Base-by-base conservation (phyloP, 2,888 invertebrate genomes). In the Papilio demoleus region DNA sequence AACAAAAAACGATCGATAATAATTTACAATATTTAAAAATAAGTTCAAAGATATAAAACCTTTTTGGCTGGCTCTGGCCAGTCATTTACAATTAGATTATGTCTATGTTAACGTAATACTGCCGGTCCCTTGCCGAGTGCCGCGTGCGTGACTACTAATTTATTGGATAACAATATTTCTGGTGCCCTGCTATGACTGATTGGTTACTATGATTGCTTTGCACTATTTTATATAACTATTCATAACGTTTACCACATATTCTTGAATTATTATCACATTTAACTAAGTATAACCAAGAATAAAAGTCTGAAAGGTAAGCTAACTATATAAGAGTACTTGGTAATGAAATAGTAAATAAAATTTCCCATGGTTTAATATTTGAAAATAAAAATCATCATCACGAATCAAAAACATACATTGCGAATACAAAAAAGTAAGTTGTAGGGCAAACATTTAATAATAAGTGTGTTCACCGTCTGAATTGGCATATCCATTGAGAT, bases 401-500 rank as follows among this genome's bases (percentile, higher is more conserved):
- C 4, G 22, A 8, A 63, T 50, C 47, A 3, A 47, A 31, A 65
- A 65, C 36, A 65, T 27, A 45, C 36, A 34, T 65, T 59, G 58
- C 22, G 17, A 24, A 34, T 36, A 59, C 17, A 34, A 22, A 67
- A n/a, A 61, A 38, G 9, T 12, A 34, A 31, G 64, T 47, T 45
- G 47, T 47, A 34, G 42, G 34, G 61, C 60, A 65, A 65, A 65
- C 34, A 60, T 64, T 58, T 64, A 69, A 69, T 65, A 73, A 70
- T 72, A 71, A 72, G 70, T 63, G 70, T 56, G 72, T 65, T 70
- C 80, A 83, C 81, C 81, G 83, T 85, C 81, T 75, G 79, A 86
- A 87, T 84, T 85, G 88, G 87, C 86, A 84, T 83, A 85, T 88
- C 86, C 85, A 90, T 90, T 88, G 85, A 88, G 90, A 91, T 90